A percentile compares a stretch with the other conserved stretches of the same genome.
phyloP scores from a whole-genome alignment of 2,113 vertebrate species.

The Drymodes brunneopygia region DNA sequence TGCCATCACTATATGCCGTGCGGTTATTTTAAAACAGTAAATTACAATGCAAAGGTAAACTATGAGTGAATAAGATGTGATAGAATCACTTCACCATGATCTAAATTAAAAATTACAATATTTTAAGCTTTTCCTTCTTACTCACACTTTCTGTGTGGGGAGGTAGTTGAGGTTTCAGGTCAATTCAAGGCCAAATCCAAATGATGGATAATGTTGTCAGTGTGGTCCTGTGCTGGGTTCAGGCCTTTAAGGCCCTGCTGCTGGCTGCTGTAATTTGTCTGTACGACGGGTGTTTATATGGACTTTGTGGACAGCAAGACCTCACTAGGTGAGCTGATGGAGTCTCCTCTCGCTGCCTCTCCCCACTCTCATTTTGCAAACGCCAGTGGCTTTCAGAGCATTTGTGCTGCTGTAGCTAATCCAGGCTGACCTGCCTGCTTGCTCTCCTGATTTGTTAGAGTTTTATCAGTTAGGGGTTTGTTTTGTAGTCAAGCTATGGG shows the following conservation, averaged over 20 bases:
- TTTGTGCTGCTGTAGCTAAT: slow-evolving; percentile 4
- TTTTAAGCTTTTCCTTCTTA: not conserved
- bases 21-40: not conserved
- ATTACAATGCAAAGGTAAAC: not conserved
- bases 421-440: not conserved
- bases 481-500: not conserved
- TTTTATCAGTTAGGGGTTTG: not conserved
- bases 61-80: not conserved
- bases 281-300: not conserved
- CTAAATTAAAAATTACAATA: not conserved
- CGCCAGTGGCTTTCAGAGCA: not conserved
- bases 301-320: not conserved
- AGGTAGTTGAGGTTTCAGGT: not conserved
- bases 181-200: not conserved
- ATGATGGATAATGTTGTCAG: not conserved
- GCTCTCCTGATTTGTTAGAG: not conserved
- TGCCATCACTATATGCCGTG: not conserved
- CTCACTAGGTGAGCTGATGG: not conserved
- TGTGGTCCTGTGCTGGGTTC: not conserved
- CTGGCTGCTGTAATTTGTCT: not conserved
- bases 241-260: not conserved
- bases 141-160: not conserved
- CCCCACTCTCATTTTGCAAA: not conserved
- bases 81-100: not conserved
- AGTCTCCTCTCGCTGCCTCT: not conserved